phyloP scores from a whole-genome alignment of 2,113 vertebrate genomes.

The Bothrops jararaca region DNA sequence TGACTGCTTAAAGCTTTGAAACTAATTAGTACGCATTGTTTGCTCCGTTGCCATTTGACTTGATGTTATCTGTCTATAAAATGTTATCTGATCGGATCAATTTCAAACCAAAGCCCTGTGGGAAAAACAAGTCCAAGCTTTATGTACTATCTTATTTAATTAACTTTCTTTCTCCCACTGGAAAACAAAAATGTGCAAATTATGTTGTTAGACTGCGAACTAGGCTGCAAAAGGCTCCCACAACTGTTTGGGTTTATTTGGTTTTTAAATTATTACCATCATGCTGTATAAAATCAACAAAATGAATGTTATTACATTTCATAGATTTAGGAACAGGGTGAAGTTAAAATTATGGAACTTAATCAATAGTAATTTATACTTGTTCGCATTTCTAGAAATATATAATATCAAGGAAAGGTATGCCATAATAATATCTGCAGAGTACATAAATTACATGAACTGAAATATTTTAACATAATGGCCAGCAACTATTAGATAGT shows the following conservation, averaged over 20 bases:
- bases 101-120: constrained; percentile 54
- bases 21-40: constrained; percentile 60
- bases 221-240: background rate
- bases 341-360: background rate
- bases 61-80: constrained; percentile 63
- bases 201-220: background rate
- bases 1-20: constrained; percentile 51
- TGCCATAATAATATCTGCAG: background rate
- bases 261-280: background rate
- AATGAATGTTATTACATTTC: background rate
- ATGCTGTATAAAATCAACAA: background rate
- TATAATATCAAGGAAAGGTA: background rate
- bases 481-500: background rate
- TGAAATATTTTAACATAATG: background rate
- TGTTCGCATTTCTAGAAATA: background rate
- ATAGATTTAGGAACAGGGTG: background rate
- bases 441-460: constrained; percentile 15
- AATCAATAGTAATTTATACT: background rate
- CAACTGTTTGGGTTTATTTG: background rate
- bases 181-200: rapidly evolving
- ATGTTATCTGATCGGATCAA: constrained; percentile 55
- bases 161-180: background rate
- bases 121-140: constrained; percentile 49
- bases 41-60: constrained; percentile 59
- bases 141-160: background rate